Evolutionary conservation across 2,888 invertebrate species (phyloP).

Genomic region (Pseudanteris insignis): DNA sequence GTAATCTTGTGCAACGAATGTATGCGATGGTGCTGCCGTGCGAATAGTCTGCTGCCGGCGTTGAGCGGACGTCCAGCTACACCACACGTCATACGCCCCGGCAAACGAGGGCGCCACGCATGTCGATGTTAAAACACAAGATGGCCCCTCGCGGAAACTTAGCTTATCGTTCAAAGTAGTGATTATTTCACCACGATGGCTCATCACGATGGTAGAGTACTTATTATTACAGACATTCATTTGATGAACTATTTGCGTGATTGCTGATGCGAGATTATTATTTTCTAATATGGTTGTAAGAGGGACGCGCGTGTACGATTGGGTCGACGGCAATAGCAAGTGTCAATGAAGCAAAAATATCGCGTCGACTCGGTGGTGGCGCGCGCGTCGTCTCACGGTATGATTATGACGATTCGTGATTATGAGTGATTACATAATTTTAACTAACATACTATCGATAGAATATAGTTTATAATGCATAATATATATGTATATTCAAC

Average conservation of each 20-base stretch:
- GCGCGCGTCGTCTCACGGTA: constrained; percentile 31
- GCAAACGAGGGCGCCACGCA: no score
- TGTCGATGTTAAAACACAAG: no score
- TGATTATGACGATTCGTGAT: constrained; percentile 42
- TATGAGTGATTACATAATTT: constrained; percentile 43
- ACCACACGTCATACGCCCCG: no score
- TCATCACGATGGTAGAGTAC: neutral
- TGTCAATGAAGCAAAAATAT: constrained; percentile 41
- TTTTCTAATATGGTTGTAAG: constrained; percentile 41
- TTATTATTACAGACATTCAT: neutral
- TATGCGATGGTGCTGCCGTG: no score
- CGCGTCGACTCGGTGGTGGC: constrained; percentile 19
- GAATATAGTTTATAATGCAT: constrained; percentile 44
- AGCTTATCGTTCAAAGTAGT: constrained; percentile 6
- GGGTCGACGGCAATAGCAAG: constrained; percentile 25
- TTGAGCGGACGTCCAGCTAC: no score
- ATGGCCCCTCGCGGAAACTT: constrained; percentile 5
- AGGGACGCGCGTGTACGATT: constrained; percentile 29
- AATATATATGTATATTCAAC: constrained; percentile 52
- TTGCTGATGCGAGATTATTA: constrained; percentile 40
- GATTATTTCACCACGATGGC: constrained; percentile 3
- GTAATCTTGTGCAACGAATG: no score
- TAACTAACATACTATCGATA: constrained; percentile 45
- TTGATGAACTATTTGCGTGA: constrained; percentile 28
- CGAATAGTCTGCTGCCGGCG: no score